Evolutionary conservation across 2,888 invertebrate species (phyloP), one percentile per base, ranked within the genome.

Genomic region (Napeogenes sylphis): DNA sequence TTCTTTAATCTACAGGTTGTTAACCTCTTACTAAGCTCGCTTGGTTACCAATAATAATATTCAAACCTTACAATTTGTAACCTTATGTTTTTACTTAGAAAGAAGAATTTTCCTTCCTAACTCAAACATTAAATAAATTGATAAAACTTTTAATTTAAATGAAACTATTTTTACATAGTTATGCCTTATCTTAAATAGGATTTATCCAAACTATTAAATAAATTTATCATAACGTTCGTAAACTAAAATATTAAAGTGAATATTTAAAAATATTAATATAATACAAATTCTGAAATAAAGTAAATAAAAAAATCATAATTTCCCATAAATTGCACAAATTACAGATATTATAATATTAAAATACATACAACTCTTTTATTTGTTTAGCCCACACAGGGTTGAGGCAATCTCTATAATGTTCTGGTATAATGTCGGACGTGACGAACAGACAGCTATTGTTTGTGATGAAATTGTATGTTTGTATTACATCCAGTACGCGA

Each of bases 401-500:
- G n/a, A 57, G 59, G 62, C 58, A 68, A 68, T 66, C 61, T 63
- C 56, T 65, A 63, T 71, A 71, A 68, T 68, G 65, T 66, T 59
- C 62, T 42, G 57, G 66, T 65, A 65, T 62, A 65, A 78, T 75
- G 73, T 73, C 68, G 73, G 71, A 72, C 70, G 77, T 70, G 73
- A 75, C 73, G 74, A 75, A 72, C 72, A 63, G 68, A 63, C 68
- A 59, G 55, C 63, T 69, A 73, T 71, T 73, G 63, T 68, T 75
- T 75, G 75, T 21, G 21, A 21, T 75, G 71, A 70, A 72, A 75
- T 76, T 76, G 73, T 72, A 73, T 70, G 74, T 71, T 70, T 63
- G 70, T 70, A 66, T 69, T 76, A 76, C 73, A 73, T 70, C 75
- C 70, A 66, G 78, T 79, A 84, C 82, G 84, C 82, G 84, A 84